Conservation (phyloP, 2,113 vertebrate species). For the Hyla sarda region DNA sequence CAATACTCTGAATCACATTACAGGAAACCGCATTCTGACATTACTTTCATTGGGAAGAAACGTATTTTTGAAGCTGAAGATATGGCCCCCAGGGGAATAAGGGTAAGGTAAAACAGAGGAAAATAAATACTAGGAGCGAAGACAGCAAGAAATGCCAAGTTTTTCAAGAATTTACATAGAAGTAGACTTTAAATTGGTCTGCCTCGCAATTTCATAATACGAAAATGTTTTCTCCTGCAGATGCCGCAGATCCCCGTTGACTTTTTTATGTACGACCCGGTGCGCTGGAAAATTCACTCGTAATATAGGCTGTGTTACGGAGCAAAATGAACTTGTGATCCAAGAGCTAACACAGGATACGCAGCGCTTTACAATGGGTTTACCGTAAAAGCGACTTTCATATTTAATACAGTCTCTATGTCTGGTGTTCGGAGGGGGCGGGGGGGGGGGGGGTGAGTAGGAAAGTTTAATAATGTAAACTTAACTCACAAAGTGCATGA, state of each 20-base stretch:
- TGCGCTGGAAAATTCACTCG: constrained; percentile 18
- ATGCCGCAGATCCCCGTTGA: constrained; percentile 21
- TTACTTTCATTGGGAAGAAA: constrained; percentile 51
- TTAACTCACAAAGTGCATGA: not conserved
- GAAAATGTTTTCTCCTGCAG: constrained; percentile 28
- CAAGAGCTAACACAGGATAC: constrained; percentile 18
- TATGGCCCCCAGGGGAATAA: constrained; percentile 38
- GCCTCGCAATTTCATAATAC: constrained; percentile 6
- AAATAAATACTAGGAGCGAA: constrained; percentile 44
- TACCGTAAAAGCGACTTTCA: not conserved
- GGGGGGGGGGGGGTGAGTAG: not conserved
- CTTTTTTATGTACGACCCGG: constrained; percentile 23
- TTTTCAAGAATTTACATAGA: constrained; percentile 51
- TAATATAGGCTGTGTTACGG: constrained; percentile 11
- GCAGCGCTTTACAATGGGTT: not conserved
- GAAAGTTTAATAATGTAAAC: not conserved
- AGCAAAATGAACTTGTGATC: constrained; percentile 13
- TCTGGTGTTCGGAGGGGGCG: not conserved
- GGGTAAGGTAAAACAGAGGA: constrained; percentile 34
- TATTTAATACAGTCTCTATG: constrained; percentile 1
- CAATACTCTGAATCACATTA: constrained; percentile 39
- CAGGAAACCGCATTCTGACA: constrained; percentile 50
- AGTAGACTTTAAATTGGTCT: constrained; percentile 39
- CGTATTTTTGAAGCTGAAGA: constrained; percentile 45
- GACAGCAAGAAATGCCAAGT: constrained; percentile 31